Evolutionary conservation across 2,797 vertebrate species (phyloP), one percentile per base, ranked within the genome.

Genomic region (Lepilemur septentrionalis): DNA sequence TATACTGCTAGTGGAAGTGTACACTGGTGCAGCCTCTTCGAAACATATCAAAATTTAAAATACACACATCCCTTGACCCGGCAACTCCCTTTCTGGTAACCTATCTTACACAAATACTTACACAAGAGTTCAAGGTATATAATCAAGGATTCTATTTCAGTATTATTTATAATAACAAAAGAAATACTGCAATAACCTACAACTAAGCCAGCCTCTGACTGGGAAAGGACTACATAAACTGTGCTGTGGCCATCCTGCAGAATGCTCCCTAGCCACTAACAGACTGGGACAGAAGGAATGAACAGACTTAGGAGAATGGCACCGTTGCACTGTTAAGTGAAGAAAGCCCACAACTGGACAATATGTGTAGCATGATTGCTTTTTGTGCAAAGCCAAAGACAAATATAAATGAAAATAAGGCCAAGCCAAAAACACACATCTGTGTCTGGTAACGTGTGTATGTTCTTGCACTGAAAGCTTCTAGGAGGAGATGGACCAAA

Each of bases 221-320:
- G 23, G 20, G 32, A n/a, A 70, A 22, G 7, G 43, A 70, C 17
- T 25, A 73, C 1, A 78, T 5, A 7, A 46, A 22, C 1, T 41
- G 1, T 0, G 1, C 23, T 4, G 32, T 5, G 22, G 20, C 48
- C 59, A n/a, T 8, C 1, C 41, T 28, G n/a, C 8, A 32, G 35
- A 28, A 13, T 3, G 5, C 12, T 59, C 57, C 11, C 23, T 6
- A 28, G 87, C 52, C 72, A 25, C 70, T 9, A 18, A 6, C 10
- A 81, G 35, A 65, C 55, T 12, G 35, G 7, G 12, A 32, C 28
- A 52, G 50, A 23, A 23, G 25, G 43, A 8, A 2, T 4, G 46
- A 55, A 9, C n/a, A 0, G 55, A 46, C 12, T 17, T 43, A 2
- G 50, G 63, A 55, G 30, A 30, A 30, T n/a, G n/a, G 25, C 1